These are phyloP conservation scores for Bufo gargarizans DNA, from an alignment of 2,113 vertebrate species.

Conservation along the genomic window DNA sequence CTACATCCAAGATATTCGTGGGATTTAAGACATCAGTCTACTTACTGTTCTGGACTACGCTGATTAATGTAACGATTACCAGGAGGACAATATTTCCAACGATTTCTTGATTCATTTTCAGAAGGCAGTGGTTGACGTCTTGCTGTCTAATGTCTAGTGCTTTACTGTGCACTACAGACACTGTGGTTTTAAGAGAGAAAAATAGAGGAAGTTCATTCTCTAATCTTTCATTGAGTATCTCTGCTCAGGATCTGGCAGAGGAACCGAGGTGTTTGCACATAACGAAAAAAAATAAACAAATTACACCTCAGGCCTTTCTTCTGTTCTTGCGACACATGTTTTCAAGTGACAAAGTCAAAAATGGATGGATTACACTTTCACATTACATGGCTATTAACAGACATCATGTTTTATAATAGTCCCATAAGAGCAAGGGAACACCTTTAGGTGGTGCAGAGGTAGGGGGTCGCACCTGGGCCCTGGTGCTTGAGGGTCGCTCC, in stretches of 20 bases:
- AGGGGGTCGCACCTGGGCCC: no score
- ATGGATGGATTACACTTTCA: no score
- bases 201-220: conserved; percentile 38
- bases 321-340: not conserved
- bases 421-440: no score
- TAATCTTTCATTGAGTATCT: not conserved
- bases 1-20: not conserved
- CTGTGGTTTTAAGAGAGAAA: not conserved
- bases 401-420: no score
- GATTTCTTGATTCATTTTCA: conserved; percentile 35
- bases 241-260: not conserved
- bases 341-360: not conserved
- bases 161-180: not conserved
- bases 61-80: conserved; percentile 50
- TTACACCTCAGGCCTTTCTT: not conserved
- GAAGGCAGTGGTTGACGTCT: not conserved
- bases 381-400: no score
- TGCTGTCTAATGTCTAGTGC: not conserved
- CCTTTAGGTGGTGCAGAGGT: no score
- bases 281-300: not conserved
- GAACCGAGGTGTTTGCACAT: not conserved
- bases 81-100: conserved; percentile 44
- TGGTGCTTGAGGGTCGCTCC: no score
- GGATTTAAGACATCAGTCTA: not conserved
- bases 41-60: conserved; percentile 53